These are phyloP conservation scores for Lepus timidus DNA, from an alignment of 2,113 vertebrate genomes.

Conservation along the genomic window DNA sequence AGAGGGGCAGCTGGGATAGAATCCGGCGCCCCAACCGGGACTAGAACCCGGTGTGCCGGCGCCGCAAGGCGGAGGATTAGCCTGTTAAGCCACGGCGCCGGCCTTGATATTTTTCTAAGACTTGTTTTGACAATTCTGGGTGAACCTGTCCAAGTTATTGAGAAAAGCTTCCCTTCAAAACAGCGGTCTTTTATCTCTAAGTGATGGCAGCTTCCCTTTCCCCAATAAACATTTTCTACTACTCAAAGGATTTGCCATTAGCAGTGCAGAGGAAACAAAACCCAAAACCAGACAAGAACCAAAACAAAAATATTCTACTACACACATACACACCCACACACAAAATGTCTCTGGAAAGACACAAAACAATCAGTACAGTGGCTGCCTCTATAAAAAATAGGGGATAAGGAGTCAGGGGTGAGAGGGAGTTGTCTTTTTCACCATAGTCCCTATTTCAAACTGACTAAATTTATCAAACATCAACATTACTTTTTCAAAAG, in stretches of 20 bases:
- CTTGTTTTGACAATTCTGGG: neutral
- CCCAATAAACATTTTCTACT: conserved; percentile 15
- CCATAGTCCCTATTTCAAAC: neutral
- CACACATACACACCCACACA: neutral
- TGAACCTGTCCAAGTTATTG: neutral
- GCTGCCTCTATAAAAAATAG: neutral
- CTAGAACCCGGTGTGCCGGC: no score
- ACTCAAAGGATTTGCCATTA: conserved; percentile 25
- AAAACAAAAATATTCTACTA: neutral
- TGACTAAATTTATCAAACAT: conserved; percentile 44
- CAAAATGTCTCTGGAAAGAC: neutral
- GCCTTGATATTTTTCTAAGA: neutral
- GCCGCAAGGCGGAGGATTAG: no score
- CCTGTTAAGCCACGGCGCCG: neutral
- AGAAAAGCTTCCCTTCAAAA: conserved; percentile 57
- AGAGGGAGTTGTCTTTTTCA: conserved; percentile 6
- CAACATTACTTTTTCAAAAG: conserved; percentile 29
- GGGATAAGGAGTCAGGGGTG: neutral
- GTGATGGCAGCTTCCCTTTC: neutral
- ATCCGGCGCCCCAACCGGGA: no score
- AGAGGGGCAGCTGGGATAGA: no score
- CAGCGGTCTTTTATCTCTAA: conserved; percentile 6
- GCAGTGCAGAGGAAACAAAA: neutral
- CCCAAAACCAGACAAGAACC: neutral
- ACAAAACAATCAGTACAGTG: neutral